Conservation (phyloP, 2,888 invertebrate genomes). For the Heteromurus nitidus region DNA sequence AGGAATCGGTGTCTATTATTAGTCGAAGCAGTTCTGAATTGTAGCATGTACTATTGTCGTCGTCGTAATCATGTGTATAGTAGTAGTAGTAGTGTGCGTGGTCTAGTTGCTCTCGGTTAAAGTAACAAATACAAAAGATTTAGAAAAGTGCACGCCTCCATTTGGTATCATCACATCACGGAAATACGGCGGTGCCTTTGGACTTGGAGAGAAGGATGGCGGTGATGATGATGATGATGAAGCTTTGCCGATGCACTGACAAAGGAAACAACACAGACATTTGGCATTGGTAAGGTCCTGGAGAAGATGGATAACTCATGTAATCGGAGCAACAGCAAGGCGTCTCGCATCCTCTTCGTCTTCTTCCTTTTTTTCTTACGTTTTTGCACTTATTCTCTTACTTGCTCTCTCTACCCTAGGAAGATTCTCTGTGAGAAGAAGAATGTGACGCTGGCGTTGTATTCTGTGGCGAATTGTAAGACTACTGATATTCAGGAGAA, state of each 20-base stretch:
- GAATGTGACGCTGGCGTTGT: constrained; percentile 19
- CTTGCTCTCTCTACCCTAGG: neutral
- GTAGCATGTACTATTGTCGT: too few relatives aligned
- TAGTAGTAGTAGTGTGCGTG: too few relatives aligned
- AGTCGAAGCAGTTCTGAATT: too few relatives aligned
- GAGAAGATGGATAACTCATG: constrained; percentile 29
- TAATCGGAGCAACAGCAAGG: constrained; percentile 27
- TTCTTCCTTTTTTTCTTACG: neutral
- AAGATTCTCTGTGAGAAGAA: neutral
- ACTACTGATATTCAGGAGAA: constrained; percentile 23
- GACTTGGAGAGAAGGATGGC: too few relatives aligned
- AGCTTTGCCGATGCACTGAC: neutral
- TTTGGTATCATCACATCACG: neutral
- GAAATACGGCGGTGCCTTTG: too few relatives aligned
- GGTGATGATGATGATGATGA: constrained; percentile 12
- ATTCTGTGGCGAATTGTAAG: neutral
- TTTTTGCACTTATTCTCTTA: neutral
- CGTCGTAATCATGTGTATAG: too few relatives aligned
- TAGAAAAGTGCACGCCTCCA: too few relatives aligned
- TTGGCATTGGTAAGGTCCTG: neutral
- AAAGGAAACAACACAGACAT: neutral
- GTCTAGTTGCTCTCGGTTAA: too few relatives aligned
- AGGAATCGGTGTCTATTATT: too few relatives aligned
- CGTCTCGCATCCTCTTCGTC: constrained; percentile 1
- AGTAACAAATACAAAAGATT: too few relatives aligned